Evolutionary conservation across 2,888 invertebrate genomes (phyloP).

Genomic region (Liodrosophila aerea): DNA sequence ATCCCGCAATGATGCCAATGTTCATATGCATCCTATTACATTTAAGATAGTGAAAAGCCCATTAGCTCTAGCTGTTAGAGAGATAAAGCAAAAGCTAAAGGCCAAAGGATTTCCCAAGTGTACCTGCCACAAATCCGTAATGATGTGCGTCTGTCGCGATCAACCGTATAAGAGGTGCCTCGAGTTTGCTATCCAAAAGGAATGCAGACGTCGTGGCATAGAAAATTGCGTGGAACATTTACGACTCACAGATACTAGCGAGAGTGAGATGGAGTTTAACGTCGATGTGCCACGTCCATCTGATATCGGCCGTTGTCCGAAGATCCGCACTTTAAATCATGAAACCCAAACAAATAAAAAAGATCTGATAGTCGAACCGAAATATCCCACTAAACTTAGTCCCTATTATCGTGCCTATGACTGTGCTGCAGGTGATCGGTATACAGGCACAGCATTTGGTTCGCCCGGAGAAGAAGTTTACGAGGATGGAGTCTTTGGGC

Average conservation of each 20-base stretch:
- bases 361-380: constrained; percentile 81
- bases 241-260: constrained; percentile 79
- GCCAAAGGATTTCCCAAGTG: constrained; percentile 84
- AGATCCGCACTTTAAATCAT: constrained; percentile 83
- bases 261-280: constrained; percentile 86
- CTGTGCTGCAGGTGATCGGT: constrained; percentile 71
- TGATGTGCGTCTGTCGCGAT: constrained; percentile 74
- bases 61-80: constrained; percentile 82
- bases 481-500: constrained; percentile 60
- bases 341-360: constrained; percentile 85
- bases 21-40: constrained; percentile 86
- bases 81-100: constrained; percentile 84
- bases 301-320: constrained; percentile 84
- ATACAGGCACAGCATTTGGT: constrained; percentile 56
- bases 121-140: constrained; percentile 83
- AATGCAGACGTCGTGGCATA: constrained; percentile 72
- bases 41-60: constrained; percentile 87
- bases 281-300: constrained; percentile 88
- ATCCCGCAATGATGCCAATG: constrained; percentile 85
- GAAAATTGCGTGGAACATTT: constrained; percentile 64
- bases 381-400: constrained; percentile 54
- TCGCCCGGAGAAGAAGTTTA: constrained; percentile 51
- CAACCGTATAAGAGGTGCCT: constrained; percentile 82
- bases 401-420: constrained; percentile 71
- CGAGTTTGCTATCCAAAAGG: constrained; percentile 83